phyloP scores from a whole-genome alignment of 2,113 vertebrate genomes.

The Galemys pyrenaicus region DNA sequence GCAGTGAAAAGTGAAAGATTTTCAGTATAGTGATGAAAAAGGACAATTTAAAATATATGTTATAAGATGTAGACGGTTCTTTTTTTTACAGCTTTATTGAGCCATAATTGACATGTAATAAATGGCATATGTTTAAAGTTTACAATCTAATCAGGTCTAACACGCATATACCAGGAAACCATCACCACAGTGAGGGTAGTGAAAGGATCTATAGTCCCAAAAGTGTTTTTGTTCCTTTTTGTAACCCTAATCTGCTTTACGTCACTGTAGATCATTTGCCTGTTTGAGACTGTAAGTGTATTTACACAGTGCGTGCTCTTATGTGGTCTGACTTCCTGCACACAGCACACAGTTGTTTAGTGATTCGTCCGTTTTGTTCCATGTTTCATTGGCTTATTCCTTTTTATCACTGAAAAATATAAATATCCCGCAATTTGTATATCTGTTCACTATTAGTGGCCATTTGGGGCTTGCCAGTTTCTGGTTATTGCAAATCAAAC shows the following conservation, averaged over 20 bases:
- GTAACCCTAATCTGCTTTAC: background rate
- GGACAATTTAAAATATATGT: slow-evolving; percentile 14
- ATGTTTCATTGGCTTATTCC: background rate
- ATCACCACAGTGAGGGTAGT: background rate
- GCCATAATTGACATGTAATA: slow-evolving; percentile 21
- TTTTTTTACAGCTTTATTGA: slow-evolving; percentile 36
- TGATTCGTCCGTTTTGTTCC: background rate
- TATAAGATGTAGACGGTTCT: slow-evolving; percentile 23
- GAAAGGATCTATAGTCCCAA: background rate
- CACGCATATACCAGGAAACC: background rate
- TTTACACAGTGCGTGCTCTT: background rate
- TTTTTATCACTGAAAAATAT: background rate
- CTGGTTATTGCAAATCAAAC: background rate
- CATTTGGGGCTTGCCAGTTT: background rate
- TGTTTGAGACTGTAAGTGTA: background rate
- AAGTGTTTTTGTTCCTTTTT: background rate
- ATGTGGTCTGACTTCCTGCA: background rate
- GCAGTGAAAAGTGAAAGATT: background rate
- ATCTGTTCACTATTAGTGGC: background rate
- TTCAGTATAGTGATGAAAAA: slow-evolving; percentile 21
- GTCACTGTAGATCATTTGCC: background rate
- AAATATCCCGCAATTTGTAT: background rate
- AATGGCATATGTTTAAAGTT: background rate
- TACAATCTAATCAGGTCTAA: background rate
- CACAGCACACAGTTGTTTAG: background rate